These are phyloP conservation scores for Sturnira hondurensis DNA, from an alignment of 2,113 vertebrate genomes.

Conservation along the genomic window DNA sequence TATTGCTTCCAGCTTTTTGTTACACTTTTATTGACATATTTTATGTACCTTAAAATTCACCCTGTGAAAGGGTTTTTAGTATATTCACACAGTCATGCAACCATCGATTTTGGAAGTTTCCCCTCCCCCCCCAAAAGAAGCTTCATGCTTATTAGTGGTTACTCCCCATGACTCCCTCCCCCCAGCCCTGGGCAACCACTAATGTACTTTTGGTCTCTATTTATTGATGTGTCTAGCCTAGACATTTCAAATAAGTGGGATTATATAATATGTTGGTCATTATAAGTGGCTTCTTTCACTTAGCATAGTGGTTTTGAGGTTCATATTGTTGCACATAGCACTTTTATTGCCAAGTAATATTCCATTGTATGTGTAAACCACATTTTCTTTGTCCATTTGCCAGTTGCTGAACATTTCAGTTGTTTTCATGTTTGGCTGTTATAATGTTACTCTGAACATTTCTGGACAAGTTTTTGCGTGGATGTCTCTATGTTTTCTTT, in stretches of 20 bases:
- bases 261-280: not conserved
- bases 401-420: not conserved
- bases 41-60: slow-evolving; percentile 17
- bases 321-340: not conserved
- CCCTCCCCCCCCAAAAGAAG: not conserved
- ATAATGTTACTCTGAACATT: slow-evolving; percentile 7
- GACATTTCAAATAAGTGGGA: not conserved
- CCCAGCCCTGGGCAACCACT: not conserved
- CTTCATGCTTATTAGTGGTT: not conserved
- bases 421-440: not conserved
- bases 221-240: slow-evolving; percentile 11
- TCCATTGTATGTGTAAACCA: not conserved
- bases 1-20: slow-evolving; percentile 10
- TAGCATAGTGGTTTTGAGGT: not conserved
- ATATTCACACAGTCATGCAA: not conserved
- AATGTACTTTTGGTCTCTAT: not conserved
- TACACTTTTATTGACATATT: not conserved
- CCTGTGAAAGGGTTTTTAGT: not conserved
- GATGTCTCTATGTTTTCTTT: slow-evolving; percentile 7
- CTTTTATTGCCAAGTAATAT: slow-evolving; percentile 19
- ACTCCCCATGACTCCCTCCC: not conserved
- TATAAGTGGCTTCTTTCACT: not conserved
- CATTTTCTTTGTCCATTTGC: not conserved
- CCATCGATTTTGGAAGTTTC: slow-evolving; percentile 19
- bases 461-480: not conserved